Base-by-base conservation (phyloP, 2,888 invertebrate species). In the Erebia epiphron region DNA sequence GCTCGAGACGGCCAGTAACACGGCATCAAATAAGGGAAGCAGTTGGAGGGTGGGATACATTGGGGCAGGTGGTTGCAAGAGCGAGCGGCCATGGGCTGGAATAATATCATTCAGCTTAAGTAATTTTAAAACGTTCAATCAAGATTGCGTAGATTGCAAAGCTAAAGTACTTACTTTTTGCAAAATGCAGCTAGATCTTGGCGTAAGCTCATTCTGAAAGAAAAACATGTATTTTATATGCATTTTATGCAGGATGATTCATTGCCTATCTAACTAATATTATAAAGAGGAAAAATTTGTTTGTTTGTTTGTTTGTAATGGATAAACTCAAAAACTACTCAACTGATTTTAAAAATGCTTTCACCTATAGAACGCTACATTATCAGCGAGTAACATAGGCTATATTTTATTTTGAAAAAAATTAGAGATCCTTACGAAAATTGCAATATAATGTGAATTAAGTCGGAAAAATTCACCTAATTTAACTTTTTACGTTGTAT, bases 21-120 rank as follows among this genome's bases (percentile, higher is more conserved):
- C 0, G 92, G 92, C 89, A 88, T 88, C 64, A 91, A 78, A 77
- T 89, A 92, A 0, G 92, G 91, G 75, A 89, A 92, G 76, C 85
- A 86, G 0, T 86, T 78, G 0, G 90, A 86, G 0, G 92, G 92
- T 0, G 91, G 90, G 1, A 84, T 67, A 78, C 92, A 93, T 10
- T 74, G 85, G 0, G 92, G 92, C 0, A 77, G 41, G 78, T 93
- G 92, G 73, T 83, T 79, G 77, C 92, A 93, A 2, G 83, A 75
- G 0, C 91, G 81, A 1, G 90, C 86, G 71, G 84, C 80, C 61
- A 83, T 61, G 2, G 92, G 92, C 92, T 92, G 78, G n/a, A 62
- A 63, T 52, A 49, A 18, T 46, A 14, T 5, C 7, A 35, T 35
- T 1, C 26, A 35, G 35, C 35, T 7, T 35, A 35, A 57, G 10